These are phyloP conservation scores for Meleagris gallopavo DNA, from an alignment of 2,113 vertebrate species.

Conservation along the genomic window DNA sequence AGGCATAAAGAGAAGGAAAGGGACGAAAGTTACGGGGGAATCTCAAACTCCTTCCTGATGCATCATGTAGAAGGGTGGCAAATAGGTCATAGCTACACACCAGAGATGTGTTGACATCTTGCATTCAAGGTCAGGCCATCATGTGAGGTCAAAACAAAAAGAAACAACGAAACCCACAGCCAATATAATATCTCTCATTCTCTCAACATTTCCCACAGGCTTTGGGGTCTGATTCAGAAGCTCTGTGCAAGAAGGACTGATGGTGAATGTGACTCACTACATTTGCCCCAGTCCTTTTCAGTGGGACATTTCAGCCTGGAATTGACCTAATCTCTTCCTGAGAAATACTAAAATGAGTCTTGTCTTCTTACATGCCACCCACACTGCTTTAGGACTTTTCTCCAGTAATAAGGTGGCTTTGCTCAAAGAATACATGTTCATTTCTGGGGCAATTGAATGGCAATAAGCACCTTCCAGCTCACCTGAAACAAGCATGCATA, in stretches of 20 bases:
- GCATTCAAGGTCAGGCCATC: neutral
- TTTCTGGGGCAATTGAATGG: neutral
- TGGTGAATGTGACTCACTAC: neutral
- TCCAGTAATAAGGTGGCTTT: neutral
- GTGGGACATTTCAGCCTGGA: neutral
- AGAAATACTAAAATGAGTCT: neutral
- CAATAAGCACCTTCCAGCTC: neutral
- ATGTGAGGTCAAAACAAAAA: neutral
- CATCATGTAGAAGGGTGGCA: neutral
- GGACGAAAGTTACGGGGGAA: neutral
- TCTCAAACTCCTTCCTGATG: neutral
- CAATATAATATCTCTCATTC: neutral
- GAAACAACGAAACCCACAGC: fast-evolving
- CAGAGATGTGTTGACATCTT: too few relatives aligned
- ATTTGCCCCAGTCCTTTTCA: neutral
- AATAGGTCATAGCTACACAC: neutral
- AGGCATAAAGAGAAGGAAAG: neutral
- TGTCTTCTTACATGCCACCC: neutral
- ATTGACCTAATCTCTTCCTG: neutral
- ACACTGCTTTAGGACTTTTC: neutral
- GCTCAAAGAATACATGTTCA: neutral
- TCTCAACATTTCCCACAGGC: neutral
- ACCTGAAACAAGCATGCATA: neutral
- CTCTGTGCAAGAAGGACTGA: neutral
- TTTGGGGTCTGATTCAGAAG: neutral